phyloP scores from a whole-genome alignment of 2,113 vertebrate genomes.

The Hypanus sabinus region DNA sequence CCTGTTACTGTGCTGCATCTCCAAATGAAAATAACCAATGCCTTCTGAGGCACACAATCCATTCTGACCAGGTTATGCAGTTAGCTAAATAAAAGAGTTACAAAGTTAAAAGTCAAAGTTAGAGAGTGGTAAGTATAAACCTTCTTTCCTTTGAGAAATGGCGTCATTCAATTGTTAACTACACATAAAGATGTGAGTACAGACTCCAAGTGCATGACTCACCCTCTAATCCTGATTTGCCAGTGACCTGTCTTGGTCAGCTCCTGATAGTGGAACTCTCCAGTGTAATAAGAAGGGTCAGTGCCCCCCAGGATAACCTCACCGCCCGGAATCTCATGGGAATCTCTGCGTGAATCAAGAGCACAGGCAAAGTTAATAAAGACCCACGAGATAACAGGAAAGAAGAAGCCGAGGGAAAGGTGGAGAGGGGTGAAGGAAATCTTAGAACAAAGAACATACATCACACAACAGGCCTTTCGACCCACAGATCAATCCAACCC shows the following conservation, averaged over 20 bases:
- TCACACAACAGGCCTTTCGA: too few relatives aligned
- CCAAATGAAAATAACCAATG: too few relatives aligned
- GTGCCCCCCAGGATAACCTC: slow-evolving; percentile 84
- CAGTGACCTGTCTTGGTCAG: slow-evolving; percentile 72
- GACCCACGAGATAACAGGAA: too few relatives aligned
- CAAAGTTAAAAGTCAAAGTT: too few relatives aligned
- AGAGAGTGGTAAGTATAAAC: background rate
- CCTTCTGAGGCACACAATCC: background rate
- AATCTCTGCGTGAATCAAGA: slow-evolving; percentile 55
- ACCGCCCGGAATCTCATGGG: slow-evolving; percentile 69
- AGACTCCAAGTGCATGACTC: slow-evolving; percentile 39
- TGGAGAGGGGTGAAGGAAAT: too few relatives aligned
- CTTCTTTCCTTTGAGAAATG: background rate
- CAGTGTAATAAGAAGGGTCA: slow-evolving; percentile 80
- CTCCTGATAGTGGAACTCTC: slow-evolving; percentile 76
- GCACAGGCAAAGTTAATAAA: background rate
- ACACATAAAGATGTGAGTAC: background rate
- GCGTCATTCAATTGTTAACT: background rate
- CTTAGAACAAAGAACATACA: too few relatives aligned
- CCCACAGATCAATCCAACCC: too few relatives aligned
- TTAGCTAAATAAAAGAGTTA: background rate
- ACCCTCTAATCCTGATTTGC: slow-evolving; percentile 90
- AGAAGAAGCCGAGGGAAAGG: background rate
- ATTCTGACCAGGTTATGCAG: background rate
- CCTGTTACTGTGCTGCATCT: too few relatives aligned